phyloP scores from a whole-genome alignment of 2,113 vertebrate genomes.

The Pygoscelis antarcticus region DNA sequence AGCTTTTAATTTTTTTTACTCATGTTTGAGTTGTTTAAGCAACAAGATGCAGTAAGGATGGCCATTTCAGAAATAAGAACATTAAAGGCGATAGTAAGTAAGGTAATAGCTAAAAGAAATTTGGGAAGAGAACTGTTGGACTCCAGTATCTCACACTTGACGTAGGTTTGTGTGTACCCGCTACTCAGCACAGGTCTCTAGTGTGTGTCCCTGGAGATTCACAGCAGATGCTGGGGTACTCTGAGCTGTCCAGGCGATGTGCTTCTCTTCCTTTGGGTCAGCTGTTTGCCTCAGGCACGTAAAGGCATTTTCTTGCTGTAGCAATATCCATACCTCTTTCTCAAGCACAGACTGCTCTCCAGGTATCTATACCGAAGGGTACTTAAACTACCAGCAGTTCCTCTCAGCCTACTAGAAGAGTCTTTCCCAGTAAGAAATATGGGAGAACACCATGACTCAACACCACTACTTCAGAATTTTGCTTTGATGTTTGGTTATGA shows the following conservation, averaged over 20 bases:
- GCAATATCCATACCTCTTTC: not conserved
- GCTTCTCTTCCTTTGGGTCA: not conserved
- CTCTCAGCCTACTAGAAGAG: not conserved
- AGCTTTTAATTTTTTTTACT: not conserved
- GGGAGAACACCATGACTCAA: not conserved
- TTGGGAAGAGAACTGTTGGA: not conserved
- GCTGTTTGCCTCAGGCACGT: not conserved
- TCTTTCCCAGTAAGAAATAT: not conserved
- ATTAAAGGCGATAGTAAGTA: not conserved
- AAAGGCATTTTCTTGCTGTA: not conserved
- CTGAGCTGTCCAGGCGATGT: fast-evolving
- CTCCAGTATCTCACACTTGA: not conserved
- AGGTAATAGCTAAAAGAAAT: not conserved
- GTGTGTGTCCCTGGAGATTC: not conserved
- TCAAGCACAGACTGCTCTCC: not conserved
- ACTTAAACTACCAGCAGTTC: not conserved
- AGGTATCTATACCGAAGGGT: not conserved
- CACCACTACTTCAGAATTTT: not conserved
- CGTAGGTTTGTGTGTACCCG: not conserved
- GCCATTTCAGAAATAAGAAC: not conserved
- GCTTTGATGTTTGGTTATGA: not conserved
- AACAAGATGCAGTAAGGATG: not conserved
- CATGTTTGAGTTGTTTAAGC: not conserved
- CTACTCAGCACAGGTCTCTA: not conserved
- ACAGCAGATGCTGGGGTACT: not conserved